Conservation (phyloP, 2,888 invertebrate species). For the Pyrocoelia pectoralis region DNA sequence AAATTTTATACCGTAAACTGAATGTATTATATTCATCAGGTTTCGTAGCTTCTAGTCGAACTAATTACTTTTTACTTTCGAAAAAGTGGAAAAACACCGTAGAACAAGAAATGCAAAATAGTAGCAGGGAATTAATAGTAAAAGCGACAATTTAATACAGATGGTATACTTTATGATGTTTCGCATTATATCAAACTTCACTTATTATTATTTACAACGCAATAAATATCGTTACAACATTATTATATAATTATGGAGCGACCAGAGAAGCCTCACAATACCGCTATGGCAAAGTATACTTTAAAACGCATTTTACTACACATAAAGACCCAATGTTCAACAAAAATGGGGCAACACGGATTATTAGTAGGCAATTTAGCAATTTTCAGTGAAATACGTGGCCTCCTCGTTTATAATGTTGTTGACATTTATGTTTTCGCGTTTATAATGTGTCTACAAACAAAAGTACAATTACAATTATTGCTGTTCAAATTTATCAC, state of each 20-base stretch:
- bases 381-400: conserved; percentile 5
- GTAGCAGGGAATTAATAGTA: conserved; percentile 33
- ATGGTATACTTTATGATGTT: conserved; percentile 37
- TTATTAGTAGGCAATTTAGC: conserved; percentile 12
- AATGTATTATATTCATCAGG: conserved; percentile 31
- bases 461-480: too few species aligned
- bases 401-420: neutral
- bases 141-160: conserved; percentile 40
- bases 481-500: too few species aligned
- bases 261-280: neutral
- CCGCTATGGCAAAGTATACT: neutral
- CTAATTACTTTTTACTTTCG: conserved; percentile 16
- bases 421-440: neutral
- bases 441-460: too few species aligned
- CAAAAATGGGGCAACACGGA: neutral
- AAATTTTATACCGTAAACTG: conserved; percentile 29
- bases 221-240: conserved; percentile 25
- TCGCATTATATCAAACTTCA: conserved; percentile 39
- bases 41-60: too few species aligned
- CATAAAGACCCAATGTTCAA: neutral
- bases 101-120: conserved; percentile 33
- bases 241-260: conserved; percentile 31
- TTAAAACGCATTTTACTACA: conserved; percentile 10
- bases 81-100: conserved; percentile 8
- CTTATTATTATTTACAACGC: conserved; percentile 32